Percentiles rank a stretch among this genome's conserved stretches.
Evolutionary conservation across 2,888 invertebrate genomes (phyloP).

Genomic region (Eupsilia transversa): DNA sequence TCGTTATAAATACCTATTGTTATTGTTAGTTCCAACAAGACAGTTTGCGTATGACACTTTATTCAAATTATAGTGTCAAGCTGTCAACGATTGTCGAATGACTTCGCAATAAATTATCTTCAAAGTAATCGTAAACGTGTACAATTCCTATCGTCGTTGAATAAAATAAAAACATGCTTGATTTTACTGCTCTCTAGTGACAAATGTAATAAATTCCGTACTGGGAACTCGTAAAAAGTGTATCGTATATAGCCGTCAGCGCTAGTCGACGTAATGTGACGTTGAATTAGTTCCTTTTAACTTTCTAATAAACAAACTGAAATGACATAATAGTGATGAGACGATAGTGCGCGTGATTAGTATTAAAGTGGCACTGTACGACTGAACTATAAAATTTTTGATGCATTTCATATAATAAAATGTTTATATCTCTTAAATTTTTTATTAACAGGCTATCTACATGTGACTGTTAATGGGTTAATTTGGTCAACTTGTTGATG

Average conservation of each 20-base stretch:
- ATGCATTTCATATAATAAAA: conserved; percentile 40
- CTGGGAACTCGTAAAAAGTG: conserved; percentile 84
- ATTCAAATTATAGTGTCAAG: conserved; percentile 68
- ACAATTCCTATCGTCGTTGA: conserved; percentile 72
- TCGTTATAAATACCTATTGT: conserved; percentile 15
- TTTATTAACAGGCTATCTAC: conserved; percentile 20
- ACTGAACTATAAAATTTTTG: conserved; percentile 47
- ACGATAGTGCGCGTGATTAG: conserved; percentile 66
- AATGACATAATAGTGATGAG: conserved; percentile 71
- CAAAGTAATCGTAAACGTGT: conserved; percentile 76
- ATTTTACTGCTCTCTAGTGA: conserved; percentile 82
- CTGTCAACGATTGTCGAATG: conserved; percentile 69
- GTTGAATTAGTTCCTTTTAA: conserved; percentile 83
- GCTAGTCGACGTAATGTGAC: conserved; percentile 79
- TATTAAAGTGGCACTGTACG: conserved; percentile 54
- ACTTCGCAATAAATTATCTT: conserved; percentile 74
- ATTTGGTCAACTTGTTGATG: conserved; percentile 48
- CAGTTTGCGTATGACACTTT: conserved; percentile 28
- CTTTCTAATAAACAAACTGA: conserved; percentile 82
- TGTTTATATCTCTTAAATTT: conserved; percentile 37
- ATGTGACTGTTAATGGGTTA: conserved; percentile 37
- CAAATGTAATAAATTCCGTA: conserved; percentile 84
- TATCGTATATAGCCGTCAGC: conserved; percentile 83
- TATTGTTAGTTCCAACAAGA: conserved; percentile 25
- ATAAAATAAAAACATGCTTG: conserved; percentile 77